Evolutionary conservation across 2,113 vertebrate species (phyloP), one percentile per base, ranked within the genome.

Genomic region (Eleginops maclovinus): DNA sequence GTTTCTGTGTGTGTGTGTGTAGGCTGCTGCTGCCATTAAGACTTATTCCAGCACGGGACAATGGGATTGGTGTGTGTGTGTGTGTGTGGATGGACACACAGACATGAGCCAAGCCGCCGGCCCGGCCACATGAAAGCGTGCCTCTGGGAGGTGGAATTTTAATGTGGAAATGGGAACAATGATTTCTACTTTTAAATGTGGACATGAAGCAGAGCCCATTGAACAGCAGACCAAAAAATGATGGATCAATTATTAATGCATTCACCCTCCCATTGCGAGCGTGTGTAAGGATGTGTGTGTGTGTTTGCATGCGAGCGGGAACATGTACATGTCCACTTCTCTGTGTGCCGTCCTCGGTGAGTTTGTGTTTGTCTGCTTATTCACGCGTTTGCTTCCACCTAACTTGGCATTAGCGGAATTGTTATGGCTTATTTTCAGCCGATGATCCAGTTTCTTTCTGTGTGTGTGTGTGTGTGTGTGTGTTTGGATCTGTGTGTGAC

Each of bases 91-190:
- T 90, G 83, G 89, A 91, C 83, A 88, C 88, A 83, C 82, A 91
- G 87, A 85, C 86, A 83, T 87, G 88, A 90, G 92, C 93, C 93
- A 93, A 94, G 88, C 94, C 94, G 76, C 91, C 86, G 91, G 90
- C 76, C 31, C 67, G 15, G 84, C 93, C 94, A 94, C 94, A 95
- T 93, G 16, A 94, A 92, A 91, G 89, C 76, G 19, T 22, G 77
- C 90, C 90, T 90, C 81, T 83, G 83, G 89, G 88, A 94, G 91
- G 82, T 84, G 88, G 92, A 93, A 93, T 94, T 92, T 94, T 93
- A 89, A 93, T 93, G 91, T 90, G 89, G 89, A 91, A 92, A 92
- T 91, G 88, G 82, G 90, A 94, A 94, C 93, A 94, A 93, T 92
- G 87, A 93, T 94, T 92, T 92, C 89, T 88, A 88, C 88, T 93